Evolutionary conservation across 2,888 invertebrate genomes (phyloP).

Genomic region (Drosophila picticornis): DNA sequence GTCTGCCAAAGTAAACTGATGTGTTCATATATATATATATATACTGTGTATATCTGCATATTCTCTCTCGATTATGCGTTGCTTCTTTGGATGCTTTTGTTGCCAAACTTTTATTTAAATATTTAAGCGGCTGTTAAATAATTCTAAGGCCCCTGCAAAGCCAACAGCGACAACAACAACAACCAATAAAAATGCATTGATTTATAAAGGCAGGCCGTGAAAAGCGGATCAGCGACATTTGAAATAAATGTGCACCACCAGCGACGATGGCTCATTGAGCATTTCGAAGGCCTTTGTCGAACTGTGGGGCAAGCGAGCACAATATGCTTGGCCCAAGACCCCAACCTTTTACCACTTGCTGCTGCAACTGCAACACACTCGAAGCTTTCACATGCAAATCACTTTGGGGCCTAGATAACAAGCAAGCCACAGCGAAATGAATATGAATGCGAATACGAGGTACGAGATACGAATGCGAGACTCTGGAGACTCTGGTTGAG

Average conservation of each 20-base stretch:
- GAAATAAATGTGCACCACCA: slow-evolving; percentile 25
- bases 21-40: background rate
- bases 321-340: slow-evolving; percentile 28
- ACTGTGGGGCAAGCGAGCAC: slow-evolving; percentile 26
- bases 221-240: slow-evolving; percentile 34
- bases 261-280: slow-evolving; percentile 46
- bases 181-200: slow-evolving; percentile 23
- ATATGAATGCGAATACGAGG: background rate
- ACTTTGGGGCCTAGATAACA: slow-evolving; percentile 26
- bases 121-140: slow-evolving; percentile 22
- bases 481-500: slow-evolving; percentile 20
- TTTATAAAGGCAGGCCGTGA: slow-evolving; percentile 34
- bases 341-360: slow-evolving; percentile 33
- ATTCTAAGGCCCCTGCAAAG: slow-evolving; percentile 18
- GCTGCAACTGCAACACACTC: slow-evolving; percentile 19
- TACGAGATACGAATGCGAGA: slow-evolving; percentile 7
- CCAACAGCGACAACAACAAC: background rate
- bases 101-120: background rate
- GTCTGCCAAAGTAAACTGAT: background rate
- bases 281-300: slow-evolving; percentile 24
- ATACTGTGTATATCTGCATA: background rate
- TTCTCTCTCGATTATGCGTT: background rate
- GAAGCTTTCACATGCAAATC: slow-evolving; percentile 58
- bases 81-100: background rate
- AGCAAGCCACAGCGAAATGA: slow-evolving; percentile 5